Evolutionary conservation across 2,113 vertebrate species (phyloP).

Genomic region (Callaeas wilsoni): DNA sequence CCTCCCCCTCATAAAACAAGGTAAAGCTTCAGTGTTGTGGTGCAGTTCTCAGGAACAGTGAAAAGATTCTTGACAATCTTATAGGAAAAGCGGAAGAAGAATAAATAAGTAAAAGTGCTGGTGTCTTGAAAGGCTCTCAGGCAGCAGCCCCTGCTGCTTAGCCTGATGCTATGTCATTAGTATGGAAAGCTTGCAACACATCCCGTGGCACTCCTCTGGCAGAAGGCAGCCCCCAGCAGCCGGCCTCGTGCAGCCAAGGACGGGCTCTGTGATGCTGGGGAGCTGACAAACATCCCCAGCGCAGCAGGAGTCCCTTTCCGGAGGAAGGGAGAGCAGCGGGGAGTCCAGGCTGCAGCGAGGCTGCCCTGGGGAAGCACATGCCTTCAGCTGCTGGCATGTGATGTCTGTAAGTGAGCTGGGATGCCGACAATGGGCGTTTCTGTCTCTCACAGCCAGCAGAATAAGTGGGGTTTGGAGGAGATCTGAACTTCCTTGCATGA

Average conservation of each 20-base stretch:
- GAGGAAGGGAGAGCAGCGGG: background rate
- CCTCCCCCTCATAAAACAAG: background rate
- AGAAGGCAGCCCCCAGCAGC: background rate
- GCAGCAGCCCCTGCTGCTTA: slow-evolving; percentile 1
- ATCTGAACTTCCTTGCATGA: background rate
- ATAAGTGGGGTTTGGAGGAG: background rate
- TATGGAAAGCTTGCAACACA: background rate
- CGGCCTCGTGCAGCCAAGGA: background rate
- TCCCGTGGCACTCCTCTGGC: background rate
- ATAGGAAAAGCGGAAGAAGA: background rate
- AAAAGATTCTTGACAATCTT: background rate
- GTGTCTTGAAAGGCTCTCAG: background rate
- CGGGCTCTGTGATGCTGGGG: background rate
- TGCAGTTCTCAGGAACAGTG: background rate
- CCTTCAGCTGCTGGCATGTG: background rate
- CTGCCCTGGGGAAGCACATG: background rate
- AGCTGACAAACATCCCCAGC: background rate
- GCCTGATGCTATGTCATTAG: background rate
- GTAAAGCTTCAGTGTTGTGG: background rate
- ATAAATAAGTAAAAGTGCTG: background rate
- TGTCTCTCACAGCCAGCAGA: background rate
- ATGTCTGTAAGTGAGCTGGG: background rate
- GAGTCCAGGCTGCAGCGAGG: background rate
- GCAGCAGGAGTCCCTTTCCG: background rate
- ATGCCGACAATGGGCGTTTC: background rate